These are phyloP conservation scores for Zaprionus taronus DNA, from an alignment of 1,140 invertebrate species.

Conservation along the genomic window DNA sequence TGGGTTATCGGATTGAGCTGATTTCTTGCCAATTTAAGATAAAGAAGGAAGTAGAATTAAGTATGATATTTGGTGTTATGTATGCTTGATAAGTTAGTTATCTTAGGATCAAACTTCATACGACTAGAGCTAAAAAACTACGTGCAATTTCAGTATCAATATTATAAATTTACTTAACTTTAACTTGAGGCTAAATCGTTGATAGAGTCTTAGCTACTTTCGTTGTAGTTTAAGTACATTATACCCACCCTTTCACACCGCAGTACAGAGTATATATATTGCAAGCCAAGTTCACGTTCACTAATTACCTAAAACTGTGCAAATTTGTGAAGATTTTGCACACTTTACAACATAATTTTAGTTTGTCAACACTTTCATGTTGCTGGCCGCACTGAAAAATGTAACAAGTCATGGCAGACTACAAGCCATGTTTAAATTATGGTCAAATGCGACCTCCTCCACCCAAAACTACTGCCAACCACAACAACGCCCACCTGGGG, in stretches of 20 bases:
- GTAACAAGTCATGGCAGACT: constrained; percentile 33
- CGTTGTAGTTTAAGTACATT: too few relatives aligned
- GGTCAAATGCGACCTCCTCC: constrained; percentile 21
- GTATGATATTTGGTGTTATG: neutral
- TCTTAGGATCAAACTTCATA: too few relatives aligned
- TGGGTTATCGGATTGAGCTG: too few relatives aligned
- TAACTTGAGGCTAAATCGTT: too few relatives aligned
- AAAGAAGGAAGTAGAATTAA: too few relatives aligned
- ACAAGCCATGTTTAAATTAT: constrained; percentile 28
- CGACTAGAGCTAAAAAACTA: too few relatives aligned
- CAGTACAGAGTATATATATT: neutral
- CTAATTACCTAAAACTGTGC: constrained; percentile 56
- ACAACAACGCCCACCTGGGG: constrained; percentile 36
- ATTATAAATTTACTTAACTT: constrained; percentile 10
- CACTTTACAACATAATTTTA: constrained; percentile 61
- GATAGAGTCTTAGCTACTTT: neutral
- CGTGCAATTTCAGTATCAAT: too few relatives aligned
- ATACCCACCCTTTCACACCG: neutral
- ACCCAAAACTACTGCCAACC: constrained; percentile 15
- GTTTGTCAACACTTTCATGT: constrained; percentile 68
- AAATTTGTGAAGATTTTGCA: constrained; percentile 38
- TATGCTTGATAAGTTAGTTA: too few relatives aligned
- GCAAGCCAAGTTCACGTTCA: constrained; percentile 48
- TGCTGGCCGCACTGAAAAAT: neutral
- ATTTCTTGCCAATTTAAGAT: too few relatives aligned